These are phyloP conservation scores for Rhipidura dahli DNA, from an alignment of 2,113 vertebrate species.

Conservation along the genomic window DNA sequence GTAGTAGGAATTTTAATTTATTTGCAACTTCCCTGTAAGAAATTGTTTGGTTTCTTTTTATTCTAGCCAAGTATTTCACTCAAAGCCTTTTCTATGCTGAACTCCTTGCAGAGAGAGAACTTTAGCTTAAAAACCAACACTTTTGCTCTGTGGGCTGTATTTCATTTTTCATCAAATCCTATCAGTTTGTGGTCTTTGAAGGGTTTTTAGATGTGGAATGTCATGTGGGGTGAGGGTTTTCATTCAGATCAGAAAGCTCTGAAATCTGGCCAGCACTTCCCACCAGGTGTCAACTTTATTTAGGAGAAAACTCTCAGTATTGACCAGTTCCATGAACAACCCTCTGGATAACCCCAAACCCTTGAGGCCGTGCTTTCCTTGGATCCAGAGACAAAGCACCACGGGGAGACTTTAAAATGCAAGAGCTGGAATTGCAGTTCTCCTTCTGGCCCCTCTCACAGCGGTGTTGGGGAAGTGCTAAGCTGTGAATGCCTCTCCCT, in stretches of 20 bases:
- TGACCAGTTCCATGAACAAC: not conserved
- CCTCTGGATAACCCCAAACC: not conserved
- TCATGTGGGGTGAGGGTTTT: not conserved
- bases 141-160: not conserved
- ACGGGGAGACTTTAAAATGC: not conserved
- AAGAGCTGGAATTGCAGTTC: not conserved
- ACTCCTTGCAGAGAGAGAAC: not conserved
- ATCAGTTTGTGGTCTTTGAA: constrained; percentile 17
- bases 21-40: not conserved
- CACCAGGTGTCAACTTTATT: not conserved
- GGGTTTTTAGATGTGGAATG: not conserved
- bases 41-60: not conserved
- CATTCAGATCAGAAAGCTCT: not conserved
- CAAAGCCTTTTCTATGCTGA: not conserved
- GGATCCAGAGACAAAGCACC: not conserved
- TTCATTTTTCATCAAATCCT: not conserved
- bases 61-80: not conserved
- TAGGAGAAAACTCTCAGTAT: not conserved
- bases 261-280: not conserved
- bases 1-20: not conserved
- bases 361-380: not conserved
- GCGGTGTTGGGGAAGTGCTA: fast-evolving
- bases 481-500: not conserved
- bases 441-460: not conserved
- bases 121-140: not conserved